These are phyloP conservation scores for Scleropages formosus DNA, from an alignment of 2,797 vertebrate genomes.

Conservation along the genomic window DNA sequence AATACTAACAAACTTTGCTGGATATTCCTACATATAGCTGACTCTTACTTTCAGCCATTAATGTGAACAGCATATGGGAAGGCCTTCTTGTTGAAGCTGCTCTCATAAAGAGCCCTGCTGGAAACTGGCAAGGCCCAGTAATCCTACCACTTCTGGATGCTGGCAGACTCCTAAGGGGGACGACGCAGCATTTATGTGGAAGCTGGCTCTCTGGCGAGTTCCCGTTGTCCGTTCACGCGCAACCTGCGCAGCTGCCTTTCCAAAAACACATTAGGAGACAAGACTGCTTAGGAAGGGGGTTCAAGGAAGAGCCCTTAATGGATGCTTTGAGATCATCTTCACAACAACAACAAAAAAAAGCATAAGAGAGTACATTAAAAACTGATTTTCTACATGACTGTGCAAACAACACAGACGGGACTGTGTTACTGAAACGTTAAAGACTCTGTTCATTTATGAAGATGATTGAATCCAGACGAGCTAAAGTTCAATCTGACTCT, in stretches of 20 bases:
- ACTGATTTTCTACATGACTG: conserved; percentile 34
- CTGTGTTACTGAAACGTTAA: conserved; percentile 17
- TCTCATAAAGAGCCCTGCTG: background rate
- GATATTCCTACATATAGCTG: background rate
- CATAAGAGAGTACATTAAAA: conserved; percentile 30
- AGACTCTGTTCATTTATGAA: conserved; percentile 27
- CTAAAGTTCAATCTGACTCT: conserved; percentile 18
- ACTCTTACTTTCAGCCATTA: background rate
- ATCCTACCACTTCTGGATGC: background rate
- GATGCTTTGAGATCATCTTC: background rate
- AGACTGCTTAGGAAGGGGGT: background rate
- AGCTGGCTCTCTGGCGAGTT: too few species aligned
- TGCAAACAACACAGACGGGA: conserved; percentile 29
- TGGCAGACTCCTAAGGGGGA: background rate
- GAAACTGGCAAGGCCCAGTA: background rate
- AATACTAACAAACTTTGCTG: background rate
- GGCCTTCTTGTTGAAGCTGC: background rate
- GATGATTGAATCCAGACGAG: conserved; percentile 22
- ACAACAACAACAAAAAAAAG: background rate
- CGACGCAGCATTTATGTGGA: background rate
- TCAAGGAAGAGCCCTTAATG: background rate
- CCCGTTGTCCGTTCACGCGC: background rate
- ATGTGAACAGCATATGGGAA: background rate
- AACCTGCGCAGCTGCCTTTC: background rate
- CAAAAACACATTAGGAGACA: background rate